These are phyloP conservation scores for Aphidius colemani DNA, from an alignment of 2,888 invertebrate species.

Conservation along the genomic window DNA sequence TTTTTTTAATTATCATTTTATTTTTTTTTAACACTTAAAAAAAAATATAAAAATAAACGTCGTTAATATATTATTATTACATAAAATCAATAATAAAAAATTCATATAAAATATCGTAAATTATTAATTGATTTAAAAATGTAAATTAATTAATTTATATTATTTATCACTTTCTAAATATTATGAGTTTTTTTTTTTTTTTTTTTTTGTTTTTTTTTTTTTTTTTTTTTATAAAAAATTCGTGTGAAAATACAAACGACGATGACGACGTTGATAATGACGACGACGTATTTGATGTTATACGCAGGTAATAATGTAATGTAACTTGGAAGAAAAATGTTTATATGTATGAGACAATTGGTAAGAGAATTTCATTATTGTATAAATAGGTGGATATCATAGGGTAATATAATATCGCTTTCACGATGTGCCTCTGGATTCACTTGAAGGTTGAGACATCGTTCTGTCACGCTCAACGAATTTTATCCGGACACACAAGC, in stretches of 20 bases:
- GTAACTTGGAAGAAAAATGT: not conserved
- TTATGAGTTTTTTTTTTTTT: too few species aligned
- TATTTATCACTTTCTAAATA: too few species aligned
- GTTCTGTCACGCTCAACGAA: conserved; percentile 48
- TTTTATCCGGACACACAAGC: conserved; percentile 38
- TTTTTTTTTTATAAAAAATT: too few species aligned
- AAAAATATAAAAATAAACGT: too few species aligned
- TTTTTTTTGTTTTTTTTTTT: too few species aligned
- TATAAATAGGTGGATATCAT: conserved; percentile 22
- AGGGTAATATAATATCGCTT: conserved; percentile 35
- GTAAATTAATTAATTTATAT: too few species aligned
- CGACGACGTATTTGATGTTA: conserved; percentile 16
- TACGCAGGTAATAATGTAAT: conserved; percentile 19
- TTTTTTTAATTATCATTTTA: too few species aligned
- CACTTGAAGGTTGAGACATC: conserved; percentile 48
- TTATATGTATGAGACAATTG: conserved; percentile 17
- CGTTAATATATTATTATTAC: too few species aligned
- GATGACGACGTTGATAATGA: conserved; percentile 32
- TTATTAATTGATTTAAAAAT: too few species aligned
- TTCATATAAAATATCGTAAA: too few species aligned
- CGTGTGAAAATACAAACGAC: conserved; percentile 47
- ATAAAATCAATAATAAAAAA: too few species aligned
- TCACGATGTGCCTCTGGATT: conserved; percentile 39
- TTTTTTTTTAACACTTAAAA: too few species aligned
- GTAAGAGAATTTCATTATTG: conserved; percentile 8